These are phyloP conservation scores for Acestrorhynchus altus DNA, from an alignment of 2,797 vertebrate genomes.

Conservation along the genomic window DNA sequence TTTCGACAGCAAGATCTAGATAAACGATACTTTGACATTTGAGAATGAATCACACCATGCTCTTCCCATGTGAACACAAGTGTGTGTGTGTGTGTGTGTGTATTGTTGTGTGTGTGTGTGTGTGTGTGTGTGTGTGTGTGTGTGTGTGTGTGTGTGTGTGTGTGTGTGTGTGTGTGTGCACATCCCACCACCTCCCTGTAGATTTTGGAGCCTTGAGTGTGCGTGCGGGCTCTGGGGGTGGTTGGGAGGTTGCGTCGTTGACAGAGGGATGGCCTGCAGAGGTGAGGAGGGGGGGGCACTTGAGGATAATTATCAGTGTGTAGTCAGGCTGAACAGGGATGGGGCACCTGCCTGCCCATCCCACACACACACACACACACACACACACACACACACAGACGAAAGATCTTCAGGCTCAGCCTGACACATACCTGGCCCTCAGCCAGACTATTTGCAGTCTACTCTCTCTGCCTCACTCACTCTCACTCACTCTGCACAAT, in stretches of 20 bases:
- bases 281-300: slow-evolving; percentile 17
- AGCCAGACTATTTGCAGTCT: slow-evolving; percentile 25
- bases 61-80: too few relatives aligned
- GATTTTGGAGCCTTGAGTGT: slow-evolving; percentile 11
- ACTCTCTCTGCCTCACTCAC: neutral
- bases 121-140: slow-evolving; percentile 33
- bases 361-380: slow-evolving; percentile 23
- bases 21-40: slow-evolving; percentile 12
- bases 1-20: neutral
- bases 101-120: too few relatives aligned
- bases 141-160: too few relatives aligned
- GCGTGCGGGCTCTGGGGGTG: slow-evolving; percentile 15
- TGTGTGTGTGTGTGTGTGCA: too few relatives aligned
- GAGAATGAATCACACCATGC: neutral
- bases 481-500: neutral
- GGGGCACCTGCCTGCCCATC: slow-evolving; percentile 40
- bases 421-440: slow-evolving; percentile 51
- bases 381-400: slow-evolving; percentile 20
- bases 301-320: slow-evolving; percentile 49
- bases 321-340: slow-evolving; percentile 34
- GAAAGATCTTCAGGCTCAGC: slow-evolving; percentile 22
- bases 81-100: neutral
- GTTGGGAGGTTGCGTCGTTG: slow-evolving; percentile 44
- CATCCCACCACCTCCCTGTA: too few relatives aligned
- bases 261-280: slow-evolving; percentile 40